A percentile compares a stretch with the other conserved stretches of the same genome.
Conservation (phyloP, 2,797 vertebrate genomes). For the Thunnus albacares region DNA sequence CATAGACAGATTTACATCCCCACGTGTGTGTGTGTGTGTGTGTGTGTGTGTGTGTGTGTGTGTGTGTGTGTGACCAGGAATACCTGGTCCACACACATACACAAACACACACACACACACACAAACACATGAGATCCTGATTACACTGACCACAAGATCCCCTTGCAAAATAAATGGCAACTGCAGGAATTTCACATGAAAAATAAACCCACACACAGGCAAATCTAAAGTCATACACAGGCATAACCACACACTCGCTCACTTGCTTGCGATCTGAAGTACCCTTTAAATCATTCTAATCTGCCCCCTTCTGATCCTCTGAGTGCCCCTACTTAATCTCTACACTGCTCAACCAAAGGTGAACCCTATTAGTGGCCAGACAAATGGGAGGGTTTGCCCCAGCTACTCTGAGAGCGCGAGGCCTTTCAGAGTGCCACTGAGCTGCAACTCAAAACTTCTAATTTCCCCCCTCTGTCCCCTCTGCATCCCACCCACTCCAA, state of each 20-base stretch:
- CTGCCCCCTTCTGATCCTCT: slow-evolving; percentile 71
- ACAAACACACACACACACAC: slow-evolving; percentile 36
- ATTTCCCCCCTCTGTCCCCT: not conserved
- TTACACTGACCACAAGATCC: slow-evolving; percentile 44
- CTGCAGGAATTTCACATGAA: slow-evolving; percentile 42
- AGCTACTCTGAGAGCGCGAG: slow-evolving; percentile 42
- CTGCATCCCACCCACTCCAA: slow-evolving; percentile 55
- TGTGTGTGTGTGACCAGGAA: no score
- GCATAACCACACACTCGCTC: slow-evolving; percentile 22
- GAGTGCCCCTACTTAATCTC: slow-evolving; percentile 76
- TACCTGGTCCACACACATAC: slow-evolving; percentile 20
- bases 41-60: no score
- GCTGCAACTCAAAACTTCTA: slow-evolving; percentile 61
- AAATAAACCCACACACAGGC: slow-evolving; percentile 33
- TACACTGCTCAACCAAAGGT: slow-evolving; percentile 75
- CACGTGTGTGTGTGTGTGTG: no score
- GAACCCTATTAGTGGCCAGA: slow-evolving; percentile 79
- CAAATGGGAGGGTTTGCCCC: slow-evolving; percentile 73
- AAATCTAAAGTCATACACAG: slow-evolving; percentile 24
- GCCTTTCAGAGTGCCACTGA: slow-evolving; percentile 67
- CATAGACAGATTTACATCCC: no score
- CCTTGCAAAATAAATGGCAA: slow-evolving; percentile 50
- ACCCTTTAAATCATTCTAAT: slow-evolving; percentile 77
- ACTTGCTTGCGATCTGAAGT: slow-evolving; percentile 57
- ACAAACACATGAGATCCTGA: slow-evolving; percentile 41